Evolutionary conservation across 2,888 invertebrate genomes (phyloP).

Genomic region (Melanchra persicariae): DNA sequence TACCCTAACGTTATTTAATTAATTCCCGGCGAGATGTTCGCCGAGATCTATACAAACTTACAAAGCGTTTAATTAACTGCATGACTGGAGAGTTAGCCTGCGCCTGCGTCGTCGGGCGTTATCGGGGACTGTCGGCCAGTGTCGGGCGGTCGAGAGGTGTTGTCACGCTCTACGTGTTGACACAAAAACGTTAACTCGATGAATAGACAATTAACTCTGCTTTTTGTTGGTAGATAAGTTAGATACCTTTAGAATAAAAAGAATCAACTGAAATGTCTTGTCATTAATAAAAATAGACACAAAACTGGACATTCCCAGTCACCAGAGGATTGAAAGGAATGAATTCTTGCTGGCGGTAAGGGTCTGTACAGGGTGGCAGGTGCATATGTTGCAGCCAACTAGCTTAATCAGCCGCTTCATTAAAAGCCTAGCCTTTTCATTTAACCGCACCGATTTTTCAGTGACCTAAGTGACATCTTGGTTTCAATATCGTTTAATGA

Average conservation of each 20-base stretch:
- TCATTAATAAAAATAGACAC: neutral
- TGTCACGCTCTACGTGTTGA: slow-evolving; percentile 35
- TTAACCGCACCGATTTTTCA: too few relatives aligned
- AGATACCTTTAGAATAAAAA: neutral
- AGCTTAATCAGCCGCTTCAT: too few relatives aligned
- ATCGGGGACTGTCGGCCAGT: neutral
- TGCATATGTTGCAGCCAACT: too few relatives aligned
- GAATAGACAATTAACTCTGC: slow-evolving; percentile 29
- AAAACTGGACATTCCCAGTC: neutral
- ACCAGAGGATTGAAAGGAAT: neutral
- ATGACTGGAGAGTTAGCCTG: slow-evolving; percentile 37
- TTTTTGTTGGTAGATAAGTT: slow-evolving; percentile 8
- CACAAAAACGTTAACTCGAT: slow-evolving; percentile 45
- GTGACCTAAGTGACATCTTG: too few relatives aligned
- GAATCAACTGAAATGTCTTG: neutral
- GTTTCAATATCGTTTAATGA: too few relatives aligned
- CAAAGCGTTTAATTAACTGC: slow-evolving; percentile 53
- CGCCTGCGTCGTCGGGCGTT: neutral
- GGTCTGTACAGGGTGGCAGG: too few relatives aligned
- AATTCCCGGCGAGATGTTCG: slow-evolving; percentile 22
- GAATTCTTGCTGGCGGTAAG: too few relatives aligned
- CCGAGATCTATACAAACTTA: neutral
- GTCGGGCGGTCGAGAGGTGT: neutral
- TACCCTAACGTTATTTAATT: slow-evolving; percentile 28
- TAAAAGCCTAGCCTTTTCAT: too few relatives aligned